phyloP scores from a whole-genome alignment of 2,888 invertebrate species.

The Carcina quercana region DNA sequence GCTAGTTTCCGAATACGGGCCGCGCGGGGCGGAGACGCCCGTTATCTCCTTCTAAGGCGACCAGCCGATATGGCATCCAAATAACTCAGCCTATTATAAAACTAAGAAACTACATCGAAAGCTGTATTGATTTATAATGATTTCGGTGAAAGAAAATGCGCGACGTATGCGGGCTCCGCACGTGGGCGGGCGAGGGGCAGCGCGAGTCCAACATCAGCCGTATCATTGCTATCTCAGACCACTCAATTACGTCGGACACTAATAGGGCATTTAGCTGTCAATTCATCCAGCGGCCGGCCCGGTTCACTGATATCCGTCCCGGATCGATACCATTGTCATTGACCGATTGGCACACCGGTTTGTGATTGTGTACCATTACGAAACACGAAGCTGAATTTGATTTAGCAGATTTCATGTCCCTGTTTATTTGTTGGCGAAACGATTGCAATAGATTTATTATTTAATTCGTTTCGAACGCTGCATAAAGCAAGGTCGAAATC shows the following conservation, averaged over 20 bases:
- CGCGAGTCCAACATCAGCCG: constrained; percentile 28
- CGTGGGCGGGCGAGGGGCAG: constrained; percentile 21
- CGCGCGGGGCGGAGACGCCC: constrained; percentile 34
- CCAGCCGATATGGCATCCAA: constrained; percentile 15
- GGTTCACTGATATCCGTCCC: constrained; percentile 22
- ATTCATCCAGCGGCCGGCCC: constrained; percentile 39
- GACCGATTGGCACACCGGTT: constrained; percentile 2
- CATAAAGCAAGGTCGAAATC: too few species aligned
- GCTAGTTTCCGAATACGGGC: constrained; percentile 48
- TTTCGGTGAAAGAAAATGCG: background rate
- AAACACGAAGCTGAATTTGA: too few species aligned
- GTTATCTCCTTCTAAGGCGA: constrained; percentile 41
- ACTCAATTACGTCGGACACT: constrained; percentile 42
- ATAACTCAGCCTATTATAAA: constrained; percentile 3
- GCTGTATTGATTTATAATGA: constrained; percentile 1
- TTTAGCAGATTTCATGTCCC: too few species aligned
- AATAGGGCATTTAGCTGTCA: constrained; percentile 59
- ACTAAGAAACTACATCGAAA: constrained; percentile 5
- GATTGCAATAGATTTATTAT: too few species aligned
- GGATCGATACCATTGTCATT: constrained; percentile 27
- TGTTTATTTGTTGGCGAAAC: too few species aligned
- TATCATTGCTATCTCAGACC: constrained; percentile 30
- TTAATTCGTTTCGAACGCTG: too few species aligned
- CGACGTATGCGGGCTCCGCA: background rate
- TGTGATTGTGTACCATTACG: too few species aligned